phyloP scores from a whole-genome alignment of 2,888 invertebrate genomes.

The Sarcophaga subvicina region DNA sequence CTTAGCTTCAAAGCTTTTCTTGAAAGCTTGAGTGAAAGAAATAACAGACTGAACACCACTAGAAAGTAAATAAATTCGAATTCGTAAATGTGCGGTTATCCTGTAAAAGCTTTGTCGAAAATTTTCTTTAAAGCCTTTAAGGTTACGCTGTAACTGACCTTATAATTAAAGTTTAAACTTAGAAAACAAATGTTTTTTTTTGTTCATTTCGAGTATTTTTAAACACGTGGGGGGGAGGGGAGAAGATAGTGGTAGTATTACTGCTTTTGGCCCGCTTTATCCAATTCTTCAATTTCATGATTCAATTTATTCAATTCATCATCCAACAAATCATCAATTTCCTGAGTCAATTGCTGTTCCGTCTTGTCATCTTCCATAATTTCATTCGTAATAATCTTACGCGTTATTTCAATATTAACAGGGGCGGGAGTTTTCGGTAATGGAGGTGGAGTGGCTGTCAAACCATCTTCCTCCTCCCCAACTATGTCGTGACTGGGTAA shows the following conservation, averaged over 20 bases:
- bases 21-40: too few relatives aligned
- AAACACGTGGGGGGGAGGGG: background rate
- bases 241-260: background rate
- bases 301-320: constrained; percentile 79
- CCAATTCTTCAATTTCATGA: constrained; percentile 69
- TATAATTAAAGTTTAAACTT: background rate
- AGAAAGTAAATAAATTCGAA: too few relatives aligned
- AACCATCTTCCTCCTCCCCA: constrained; percentile 66
- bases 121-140: too few relatives aligned
- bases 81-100: too few relatives aligned
- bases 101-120: too few relatives aligned
- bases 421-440: constrained; percentile 76
- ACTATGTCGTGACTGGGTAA: constrained; percentile 71
- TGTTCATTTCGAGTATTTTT: background rate
- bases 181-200: background rate
- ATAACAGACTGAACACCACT: too few relatives aligned
- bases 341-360: constrained; percentile 77
- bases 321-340: constrained; percentile 80
- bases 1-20: too few relatives aligned
- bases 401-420: constrained; percentile 79
- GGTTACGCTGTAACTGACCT: too few relatives aligned
- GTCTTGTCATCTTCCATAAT: constrained; percentile 78
- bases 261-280: constrained; percentile 20
- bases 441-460: constrained; percentile 65
- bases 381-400: constrained; percentile 78